These are phyloP conservation scores for Scomberomorus guttatus DNA, from an alignment of 2,797 vertebrate species.

Conservation along the genomic window DNA sequence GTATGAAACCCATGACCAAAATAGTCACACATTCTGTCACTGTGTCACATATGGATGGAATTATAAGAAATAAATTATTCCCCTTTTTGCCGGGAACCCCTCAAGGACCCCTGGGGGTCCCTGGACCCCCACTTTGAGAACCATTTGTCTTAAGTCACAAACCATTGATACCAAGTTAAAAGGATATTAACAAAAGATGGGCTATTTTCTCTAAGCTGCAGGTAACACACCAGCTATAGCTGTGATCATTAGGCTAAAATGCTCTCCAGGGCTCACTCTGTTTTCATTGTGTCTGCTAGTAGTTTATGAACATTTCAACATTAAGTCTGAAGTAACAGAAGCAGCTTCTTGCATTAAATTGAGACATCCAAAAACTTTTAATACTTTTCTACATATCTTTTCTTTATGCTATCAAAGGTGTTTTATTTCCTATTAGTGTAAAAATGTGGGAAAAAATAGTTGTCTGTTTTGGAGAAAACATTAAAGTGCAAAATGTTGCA, in stretches of 20 bases:
- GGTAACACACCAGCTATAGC: conserved; percentile 63
- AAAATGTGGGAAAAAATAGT: conserved; percentile 85
- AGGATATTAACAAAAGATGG: conserved; percentile 61
- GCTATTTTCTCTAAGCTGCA: conserved; percentile 60
- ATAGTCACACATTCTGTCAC: too few species aligned
- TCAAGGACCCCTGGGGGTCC: too few species aligned
- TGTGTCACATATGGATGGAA: too few species aligned
- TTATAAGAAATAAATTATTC: too few species aligned
- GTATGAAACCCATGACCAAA: too few species aligned
- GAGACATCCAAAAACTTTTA: conserved; percentile 85
- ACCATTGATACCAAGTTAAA: conserved; percentile 62
- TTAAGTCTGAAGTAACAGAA: conserved; percentile 79
- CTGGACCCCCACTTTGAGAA: too few species aligned
- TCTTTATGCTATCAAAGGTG: conserved; percentile 85
- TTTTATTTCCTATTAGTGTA: conserved; percentile 87
- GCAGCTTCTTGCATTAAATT: conserved; percentile 84
- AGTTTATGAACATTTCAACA: conserved; percentile 78
- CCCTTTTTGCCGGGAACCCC: too few species aligned
- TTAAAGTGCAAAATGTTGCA: conserved; percentile 88
- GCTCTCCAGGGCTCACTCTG: conserved; percentile 73
- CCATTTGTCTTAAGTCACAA: conserved; percentile 42
- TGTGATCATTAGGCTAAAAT: conserved; percentile 63
- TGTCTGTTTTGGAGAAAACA: conserved; percentile 88
- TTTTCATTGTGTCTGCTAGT: conserved; percentile 78
- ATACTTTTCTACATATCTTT: conserved; percentile 89